phyloP scores from a whole-genome alignment of 2,888 invertebrate genomes.

The Thyatira batis region DNA sequence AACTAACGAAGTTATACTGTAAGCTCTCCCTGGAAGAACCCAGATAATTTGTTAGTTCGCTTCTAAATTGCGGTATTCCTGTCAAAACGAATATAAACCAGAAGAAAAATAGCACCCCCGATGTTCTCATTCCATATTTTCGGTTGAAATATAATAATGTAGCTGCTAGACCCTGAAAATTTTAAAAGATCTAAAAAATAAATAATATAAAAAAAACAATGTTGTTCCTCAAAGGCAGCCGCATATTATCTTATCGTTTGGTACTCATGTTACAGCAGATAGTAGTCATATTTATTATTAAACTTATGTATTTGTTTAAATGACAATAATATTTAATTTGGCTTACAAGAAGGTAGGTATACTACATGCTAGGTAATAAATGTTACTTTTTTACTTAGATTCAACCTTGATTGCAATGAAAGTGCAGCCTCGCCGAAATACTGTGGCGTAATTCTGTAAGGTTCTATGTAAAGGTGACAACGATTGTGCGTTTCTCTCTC shows the following conservation, averaged over 20 bases:
- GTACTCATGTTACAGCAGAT: not conserved
- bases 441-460: not conserved
- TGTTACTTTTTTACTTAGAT: not conserved
- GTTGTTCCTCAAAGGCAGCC: not conserved
- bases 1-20: constrained; percentile 86
- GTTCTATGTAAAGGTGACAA: not conserved
- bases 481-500: not conserved
- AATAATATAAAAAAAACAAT: not conserved
- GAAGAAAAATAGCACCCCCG: constrained; percentile 94
- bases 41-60: constrained; percentile 72
- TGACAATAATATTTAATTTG: not conserved
- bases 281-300: not conserved
- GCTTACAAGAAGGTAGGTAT: no score
- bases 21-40: constrained; percentile 73
- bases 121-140: constrained; percentile 91
- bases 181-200: constrained; percentile 11
- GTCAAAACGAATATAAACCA: constrained; percentile 90
- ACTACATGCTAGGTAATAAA: not conserved
- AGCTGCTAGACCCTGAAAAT: constrained; percentile 85
- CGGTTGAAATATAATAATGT: constrained; percentile 89
- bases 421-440: not conserved
- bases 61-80: constrained; percentile 88
- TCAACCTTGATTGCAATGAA: not conserved
- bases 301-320: not conserved
- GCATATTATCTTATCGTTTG: not conserved